Percentiles rank a stretch among this genome's conserved stretches.
Conservation (phyloP, 2,888 invertebrate species). For the Aelia acuminata region DNA sequence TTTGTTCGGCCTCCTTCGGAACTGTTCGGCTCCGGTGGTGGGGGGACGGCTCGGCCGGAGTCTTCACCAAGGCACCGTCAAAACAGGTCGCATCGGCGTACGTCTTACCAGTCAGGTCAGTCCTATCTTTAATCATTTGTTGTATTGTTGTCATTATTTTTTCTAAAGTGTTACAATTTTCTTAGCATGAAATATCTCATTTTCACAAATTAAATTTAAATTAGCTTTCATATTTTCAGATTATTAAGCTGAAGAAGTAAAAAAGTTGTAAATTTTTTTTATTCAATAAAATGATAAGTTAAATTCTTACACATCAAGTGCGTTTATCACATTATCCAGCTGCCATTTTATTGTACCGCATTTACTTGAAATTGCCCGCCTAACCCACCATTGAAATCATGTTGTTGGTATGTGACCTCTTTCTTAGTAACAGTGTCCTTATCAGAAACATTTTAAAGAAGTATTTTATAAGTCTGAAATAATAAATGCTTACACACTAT, state of each 20-base stretch:
- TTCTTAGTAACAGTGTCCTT: neutral
- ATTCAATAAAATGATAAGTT: too few species aligned
- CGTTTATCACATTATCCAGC: too few species aligned
- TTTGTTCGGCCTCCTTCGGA: constrained; percentile 38
- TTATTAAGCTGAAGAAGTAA: too few species aligned
- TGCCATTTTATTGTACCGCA: neutral
- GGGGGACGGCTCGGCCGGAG: constrained; percentile 33
- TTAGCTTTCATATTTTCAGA: neutral
- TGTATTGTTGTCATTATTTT: neutral
- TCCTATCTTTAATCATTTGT: neutral
- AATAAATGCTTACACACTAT: neutral
- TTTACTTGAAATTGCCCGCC: neutral
- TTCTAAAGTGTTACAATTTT: neutral
- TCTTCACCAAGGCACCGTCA: constrained; percentile 49
- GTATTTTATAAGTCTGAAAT: neutral
- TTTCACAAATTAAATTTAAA: too few species aligned
- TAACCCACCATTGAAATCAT: constrained; percentile 55
- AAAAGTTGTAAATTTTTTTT: too few species aligned
- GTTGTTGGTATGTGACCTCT: constrained; percentile 4
- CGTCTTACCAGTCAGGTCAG: constrained; percentile 38
- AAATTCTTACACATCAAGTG: neutral
- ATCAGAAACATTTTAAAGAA: neutral
- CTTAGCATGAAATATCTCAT: neutral
- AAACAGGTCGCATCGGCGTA: constrained; percentile 37
- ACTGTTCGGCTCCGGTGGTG: constrained; percentile 48